phyloP scores from a whole-genome alignment of 2,113 vertebrate genomes.

The Atlantisia rogersi region DNA sequence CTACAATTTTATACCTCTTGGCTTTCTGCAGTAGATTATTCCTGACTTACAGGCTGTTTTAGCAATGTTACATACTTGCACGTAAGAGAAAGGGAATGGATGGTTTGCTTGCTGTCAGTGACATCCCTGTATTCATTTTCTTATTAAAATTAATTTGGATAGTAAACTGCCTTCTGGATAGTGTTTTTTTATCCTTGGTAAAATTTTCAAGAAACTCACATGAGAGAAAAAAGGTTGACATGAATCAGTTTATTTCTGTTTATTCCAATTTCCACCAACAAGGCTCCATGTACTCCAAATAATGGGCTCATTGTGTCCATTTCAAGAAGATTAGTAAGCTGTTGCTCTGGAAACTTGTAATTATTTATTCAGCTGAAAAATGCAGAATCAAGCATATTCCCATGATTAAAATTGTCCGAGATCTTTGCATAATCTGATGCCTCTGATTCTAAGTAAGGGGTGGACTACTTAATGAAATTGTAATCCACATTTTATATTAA shows the following conservation, averaged over 20 bases:
- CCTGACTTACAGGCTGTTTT: neutral
- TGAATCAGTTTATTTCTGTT: neutral
- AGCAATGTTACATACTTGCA: neutral
- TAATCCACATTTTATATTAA: neutral
- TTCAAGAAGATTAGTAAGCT: neutral
- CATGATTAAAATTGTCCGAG: neutral
- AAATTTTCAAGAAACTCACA: neutral
- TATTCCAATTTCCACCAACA: neutral
- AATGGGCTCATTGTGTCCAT: neutral
- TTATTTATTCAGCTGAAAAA: neutral
- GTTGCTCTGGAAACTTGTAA: neutral
- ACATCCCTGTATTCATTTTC: neutral
- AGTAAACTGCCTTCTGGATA: neutral
- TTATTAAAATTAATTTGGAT: neutral
- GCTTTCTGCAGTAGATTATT: neutral
- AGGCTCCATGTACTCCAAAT: neutral
- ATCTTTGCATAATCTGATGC: neutral
- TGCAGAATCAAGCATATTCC: neutral
- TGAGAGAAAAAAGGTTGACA: neutral
- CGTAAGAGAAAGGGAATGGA: neutral
- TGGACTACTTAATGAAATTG: neutral
- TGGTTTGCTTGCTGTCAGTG: neutral
- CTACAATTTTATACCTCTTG: neutral
- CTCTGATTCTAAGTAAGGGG: neutral
- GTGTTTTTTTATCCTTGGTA: neutral